Evolutionary conservation across 1,140 invertebrate genomes (phyloP), one percentile per base, ranked within the genome.

Genomic region (Cyclina sinensis): DNA sequence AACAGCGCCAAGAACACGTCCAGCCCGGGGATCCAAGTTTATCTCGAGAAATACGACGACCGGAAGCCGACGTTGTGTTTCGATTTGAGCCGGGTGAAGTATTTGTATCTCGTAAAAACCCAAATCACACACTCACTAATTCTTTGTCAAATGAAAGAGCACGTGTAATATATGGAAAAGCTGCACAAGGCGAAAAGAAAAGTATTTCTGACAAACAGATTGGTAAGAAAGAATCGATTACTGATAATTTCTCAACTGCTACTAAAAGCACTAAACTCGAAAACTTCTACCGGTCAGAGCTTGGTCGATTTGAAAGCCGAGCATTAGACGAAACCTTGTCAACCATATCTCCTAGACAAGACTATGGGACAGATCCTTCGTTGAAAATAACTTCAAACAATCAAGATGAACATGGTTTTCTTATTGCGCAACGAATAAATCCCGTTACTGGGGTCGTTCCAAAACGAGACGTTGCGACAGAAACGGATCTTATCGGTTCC

Each of bases 11-110:
- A n/a, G 18, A n/a, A 24, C 62, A 73, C 73, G 14, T 18, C 16
- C 21, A 78, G 12, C 16, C 18, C 14, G 35, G 46, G 1, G 68
- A n/a, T 9, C 39, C n/a, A 39, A n/a, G 4, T n/a, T 0, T n/a
- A 43, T 18, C n/a, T 65, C 14, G 18, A 21, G 32, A 65, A 74
- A 24, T 59, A n/a, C 27, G 39, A 43, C 65, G 57, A 37, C 16
- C 51, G 27, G 54, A 82, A 35, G n/a, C 65, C 16, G 86, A 88
- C 7, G 59, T 88, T 39, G 51, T 82, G 32, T 88, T 88, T 39
- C 59, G 86, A 14, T 88, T 88, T 73, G 86, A 88, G 27, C 86
- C 86, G 16, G 86, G 86, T 18, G 86, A 81, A 39, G 86, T 88
- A 43, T 39, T 80, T 24, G 73, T 88, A n/a, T 18, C 35, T 1